Evolutionary conservation across 2,797 vertebrate species (phyloP).

Genomic region (Diglossa cyanea): DNA sequence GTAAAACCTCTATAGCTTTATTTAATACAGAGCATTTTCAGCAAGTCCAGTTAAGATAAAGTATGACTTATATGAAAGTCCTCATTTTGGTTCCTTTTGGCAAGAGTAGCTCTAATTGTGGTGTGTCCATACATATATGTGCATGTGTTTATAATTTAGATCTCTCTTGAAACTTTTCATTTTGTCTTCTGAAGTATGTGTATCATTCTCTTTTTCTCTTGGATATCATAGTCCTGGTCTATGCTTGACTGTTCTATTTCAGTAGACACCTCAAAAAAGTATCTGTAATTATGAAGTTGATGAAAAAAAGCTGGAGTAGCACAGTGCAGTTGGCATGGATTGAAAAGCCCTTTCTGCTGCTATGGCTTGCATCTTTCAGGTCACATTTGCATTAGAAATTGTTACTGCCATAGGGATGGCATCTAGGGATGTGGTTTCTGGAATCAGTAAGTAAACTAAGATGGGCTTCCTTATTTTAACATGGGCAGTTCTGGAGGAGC

Average conservation of each 20-base stretch:
- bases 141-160: not conserved
- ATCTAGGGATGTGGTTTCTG: not conserved
- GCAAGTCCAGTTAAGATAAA: not conserved
- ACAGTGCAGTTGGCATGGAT: not conserved
- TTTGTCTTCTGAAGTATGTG: not conserved
- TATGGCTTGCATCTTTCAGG: not conserved
- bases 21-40: constrained; percentile 15
- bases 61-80: not conserved
- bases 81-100: not conserved
- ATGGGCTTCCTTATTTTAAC: not conserved
- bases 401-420: not conserved
- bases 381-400: not conserved
- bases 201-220: not conserved
- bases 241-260: not conserved
- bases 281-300: not conserved
- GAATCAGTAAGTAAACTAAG: not conserved
- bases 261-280: not conserved
- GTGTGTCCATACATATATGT: not conserved
- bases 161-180: not conserved
- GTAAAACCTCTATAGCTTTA: not conserved
- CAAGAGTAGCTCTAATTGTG: not conserved
- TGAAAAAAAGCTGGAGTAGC: not conserved
- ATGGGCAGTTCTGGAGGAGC: not conserved
- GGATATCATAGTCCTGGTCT: not conserved
- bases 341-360: not conserved